Base-by-base conservation (phyloP, 2,113 vertebrate genomes). In the Colaptes auratus region DNA sequence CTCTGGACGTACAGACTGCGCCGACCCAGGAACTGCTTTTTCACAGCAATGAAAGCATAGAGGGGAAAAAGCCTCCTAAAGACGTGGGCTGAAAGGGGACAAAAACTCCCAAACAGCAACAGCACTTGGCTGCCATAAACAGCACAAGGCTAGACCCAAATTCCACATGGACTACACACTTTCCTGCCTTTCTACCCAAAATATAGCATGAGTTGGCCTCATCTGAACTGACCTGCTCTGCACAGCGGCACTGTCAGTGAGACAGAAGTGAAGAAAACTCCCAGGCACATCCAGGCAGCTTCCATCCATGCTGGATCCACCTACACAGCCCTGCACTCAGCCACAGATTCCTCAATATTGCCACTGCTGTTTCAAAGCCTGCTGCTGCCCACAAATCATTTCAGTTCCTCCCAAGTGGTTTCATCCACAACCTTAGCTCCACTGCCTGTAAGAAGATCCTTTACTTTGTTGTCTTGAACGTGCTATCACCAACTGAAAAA, bases 131-230 rank as follows among this genome's bases (percentile, higher is more conserved):
- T 95, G 91, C 91, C 87, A 92, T 15, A 36, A 77, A 77, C 84
- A 86, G 72, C 89, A 18, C 15, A 52, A 71, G 73, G 86, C 89
- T 89, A 87, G 91, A 85, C 89, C 84, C 92, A 74, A 87, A 93
- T 93, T 94, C 93, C 94, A 92, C 89, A 61, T 53, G 74, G 72
- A 81, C 87, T 77, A 60, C 91, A 89, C 31, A 70, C 66, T 94
- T 74, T 86, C 71, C 92, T 94, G 66, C 76, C 55, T 86, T 69
- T 91, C 79, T 64, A 76, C 84, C 75, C 87, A 71, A 95, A 95
- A 95, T 80, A 82, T 58, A 95, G 44, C 82, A 82, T 13, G 85
- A 93, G 82, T 5, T 88, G 84, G 82, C 94, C 91, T 88, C 35
- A 83, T 72, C 1, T 91, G 94, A 97, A 95, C 92, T 0, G 3